These are phyloP conservation scores for Leptura quadrifasciata DNA, from an alignment of 2,888 invertebrate genomes.

Conservation along the genomic window DNA sequence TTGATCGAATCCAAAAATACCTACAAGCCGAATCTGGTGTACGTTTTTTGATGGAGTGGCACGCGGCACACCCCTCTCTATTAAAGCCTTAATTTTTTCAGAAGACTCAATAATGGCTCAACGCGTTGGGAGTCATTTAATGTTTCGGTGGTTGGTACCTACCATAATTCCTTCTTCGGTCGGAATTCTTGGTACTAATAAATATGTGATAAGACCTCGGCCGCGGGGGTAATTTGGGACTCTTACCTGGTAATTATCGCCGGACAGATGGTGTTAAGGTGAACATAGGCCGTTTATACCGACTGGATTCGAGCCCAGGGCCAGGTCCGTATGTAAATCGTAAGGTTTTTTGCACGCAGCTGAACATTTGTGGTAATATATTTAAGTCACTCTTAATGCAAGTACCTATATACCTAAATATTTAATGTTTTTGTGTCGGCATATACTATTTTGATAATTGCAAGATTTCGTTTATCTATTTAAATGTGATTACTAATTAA, in stretches of 20 bases:
- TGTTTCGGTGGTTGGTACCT: conserved; percentile 1
- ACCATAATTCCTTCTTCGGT: conserved; percentile 22
- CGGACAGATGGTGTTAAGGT: conserved; percentile 35
- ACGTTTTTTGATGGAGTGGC: too few species aligned
- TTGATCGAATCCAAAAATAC: too few species aligned
- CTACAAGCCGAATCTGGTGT: too few species aligned
- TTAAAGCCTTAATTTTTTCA: not conserved
- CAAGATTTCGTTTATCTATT: too few species aligned
- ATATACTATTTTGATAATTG: too few species aligned
- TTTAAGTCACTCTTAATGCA: too few species aligned
- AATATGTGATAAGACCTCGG: conserved; percentile 31
- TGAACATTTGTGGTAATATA: too few species aligned
- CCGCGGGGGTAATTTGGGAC: conserved; percentile 29
- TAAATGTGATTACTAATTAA: too few species aligned
- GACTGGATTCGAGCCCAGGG: not conserved
- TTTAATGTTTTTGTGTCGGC: too few species aligned
- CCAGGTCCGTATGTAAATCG: not conserved
- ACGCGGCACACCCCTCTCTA: too few species aligned
- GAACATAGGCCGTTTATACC: conserved; percentile 10
- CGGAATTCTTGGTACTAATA: conserved; percentile 40
- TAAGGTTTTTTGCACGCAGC: not conserved
- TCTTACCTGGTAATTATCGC: conserved; percentile 40
- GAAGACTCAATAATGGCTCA: not conserved
- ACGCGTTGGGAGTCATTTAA: not conserved
- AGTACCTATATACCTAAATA: too few species aligned